Percentiles rank a stretch among this genome's conserved stretches.
These are phyloP conservation scores for Cyrtodaria siliqua DNA, from an alignment of 2,888 invertebrate species.

Conservation along the genomic window DNA sequence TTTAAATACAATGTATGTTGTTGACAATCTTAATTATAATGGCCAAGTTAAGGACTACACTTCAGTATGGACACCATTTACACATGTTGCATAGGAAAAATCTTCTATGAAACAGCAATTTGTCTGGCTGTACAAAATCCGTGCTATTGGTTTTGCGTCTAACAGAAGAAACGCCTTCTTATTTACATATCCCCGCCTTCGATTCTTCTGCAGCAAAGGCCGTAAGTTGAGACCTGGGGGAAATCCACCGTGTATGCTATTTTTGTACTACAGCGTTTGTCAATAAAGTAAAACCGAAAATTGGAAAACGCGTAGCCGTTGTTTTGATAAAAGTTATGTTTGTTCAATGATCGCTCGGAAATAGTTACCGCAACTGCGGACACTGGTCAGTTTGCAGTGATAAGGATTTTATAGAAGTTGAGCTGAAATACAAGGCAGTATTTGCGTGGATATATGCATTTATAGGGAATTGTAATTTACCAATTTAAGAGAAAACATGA, in stretches of 20 bases:
- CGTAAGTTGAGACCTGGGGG: neutral
- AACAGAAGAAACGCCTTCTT: conserved; percentile 19
- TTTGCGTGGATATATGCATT: too few species aligned
- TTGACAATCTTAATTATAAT: too few species aligned
- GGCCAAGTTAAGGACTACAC: too few species aligned
- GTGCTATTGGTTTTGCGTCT: neutral
- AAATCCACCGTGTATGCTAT: conserved; percentile 24
- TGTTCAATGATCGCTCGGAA: conserved; percentile 11
- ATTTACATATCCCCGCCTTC: conserved; percentile 42
- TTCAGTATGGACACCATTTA: conserved; percentile 1
- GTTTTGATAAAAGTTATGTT: conserved; percentile 9
- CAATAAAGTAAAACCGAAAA: conserved; percentile 21
- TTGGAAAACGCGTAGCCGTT: conserved; percentile 8
- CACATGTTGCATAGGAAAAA: neutral
- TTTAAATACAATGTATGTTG: too few species aligned
- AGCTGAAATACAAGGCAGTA: too few species aligned
- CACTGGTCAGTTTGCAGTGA: conserved; percentile 26
- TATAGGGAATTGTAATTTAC: too few species aligned
- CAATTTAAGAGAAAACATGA: too few species aligned
- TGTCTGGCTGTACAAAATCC: too few species aligned
- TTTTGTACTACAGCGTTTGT: conserved; percentile 20
- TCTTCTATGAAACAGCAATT: too few species aligned
- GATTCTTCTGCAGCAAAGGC: neutral
- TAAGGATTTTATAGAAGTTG: neutral
- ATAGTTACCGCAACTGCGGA: conserved; percentile 25